Evolutionary conservation across 2,888 invertebrate species (phyloP).

Genomic region (Hirtodrosophila histrioides): DNA sequence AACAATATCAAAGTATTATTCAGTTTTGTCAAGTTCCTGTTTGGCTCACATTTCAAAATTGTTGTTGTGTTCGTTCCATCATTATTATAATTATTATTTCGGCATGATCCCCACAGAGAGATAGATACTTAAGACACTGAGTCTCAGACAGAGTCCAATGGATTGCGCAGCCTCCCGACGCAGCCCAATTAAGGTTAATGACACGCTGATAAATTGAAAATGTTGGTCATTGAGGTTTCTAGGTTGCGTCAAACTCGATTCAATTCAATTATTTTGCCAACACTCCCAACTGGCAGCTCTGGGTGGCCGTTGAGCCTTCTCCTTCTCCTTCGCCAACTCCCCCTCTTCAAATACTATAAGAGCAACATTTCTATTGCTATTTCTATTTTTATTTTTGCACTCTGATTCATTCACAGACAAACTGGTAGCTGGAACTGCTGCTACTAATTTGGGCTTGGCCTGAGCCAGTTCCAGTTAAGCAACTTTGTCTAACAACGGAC

Average conservation of each 20-base stretch:
- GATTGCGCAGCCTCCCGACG: constrained; percentile 23
- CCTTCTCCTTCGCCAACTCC: neutral
- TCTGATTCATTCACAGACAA: constrained; percentile 12
- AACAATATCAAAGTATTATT: constrained; percentile 32
- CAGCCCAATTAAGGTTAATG: constrained; percentile 72
- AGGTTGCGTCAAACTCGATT: constrained; percentile 59
- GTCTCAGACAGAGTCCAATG: neutral
- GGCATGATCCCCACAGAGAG: constrained; percentile 12
- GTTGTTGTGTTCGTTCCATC: constrained; percentile 2
- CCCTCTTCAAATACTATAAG: neutral
- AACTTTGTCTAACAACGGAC: constrained; percentile 5
- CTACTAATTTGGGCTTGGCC: constrained; percentile 18
- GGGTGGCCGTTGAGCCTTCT: constrained; percentile 2
- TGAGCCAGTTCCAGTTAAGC: constrained; percentile 25
- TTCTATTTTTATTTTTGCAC: constrained; percentile 1
- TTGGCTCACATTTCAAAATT: no score
- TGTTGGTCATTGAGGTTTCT: constrained; percentile 69
- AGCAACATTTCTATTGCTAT: constrained; percentile 1
- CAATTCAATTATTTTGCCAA: constrained; percentile 67
- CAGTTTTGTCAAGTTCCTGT: neutral
- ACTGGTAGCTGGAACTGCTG: constrained; percentile 17
- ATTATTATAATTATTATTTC: constrained; percentile 12
- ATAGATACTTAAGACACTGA: neutral
- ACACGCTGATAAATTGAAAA: constrained; percentile 73
- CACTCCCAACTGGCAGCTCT: constrained; percentile 13